Evolutionary conservation across 1,140 invertebrate species (phyloP), one percentile per base, ranked within the genome.

Genomic region (Mercenaria mercenaria): DNA sequence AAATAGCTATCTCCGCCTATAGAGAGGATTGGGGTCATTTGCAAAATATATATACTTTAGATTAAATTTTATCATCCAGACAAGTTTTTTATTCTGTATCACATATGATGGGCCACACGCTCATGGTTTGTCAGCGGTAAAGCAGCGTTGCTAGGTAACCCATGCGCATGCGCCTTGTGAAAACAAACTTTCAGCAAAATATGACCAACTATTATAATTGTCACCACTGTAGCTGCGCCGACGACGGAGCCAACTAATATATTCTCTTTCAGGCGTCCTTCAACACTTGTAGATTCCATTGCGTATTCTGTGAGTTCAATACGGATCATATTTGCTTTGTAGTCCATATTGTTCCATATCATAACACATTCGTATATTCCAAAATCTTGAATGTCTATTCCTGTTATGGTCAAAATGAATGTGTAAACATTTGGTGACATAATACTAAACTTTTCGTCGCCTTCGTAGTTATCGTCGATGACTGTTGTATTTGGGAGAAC

Each of bases 361-460:
- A 88, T 81, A 11, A 81, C 26, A 50, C 86, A 88, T 41, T 88
- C 76, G 34, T 88, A 88, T 29, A 80, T 77, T 20, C 86, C 86
- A 52, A 67, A 88, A 29, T 88, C 86, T 10, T 15, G n/a, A 13
- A 69, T 61, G 23, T 69, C 39, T 15, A 81, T 74, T 0, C 41
- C 29, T 15, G 8, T 29, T 2, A 88, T 88, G 13, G 32, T 6
- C 18, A 88, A 37, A 29, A 56, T 50, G 47, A 88, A 88, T 13
- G 41, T 67, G 56, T 67, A 88, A 0, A 34, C 39, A 41, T 88
- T 34, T 11, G 82, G 82, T 2, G 43, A 23, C 32, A 43, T 18
- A 32, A 79, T 67, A 26, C 61, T 13, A 15, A 50, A 72, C 72
- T 43, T 47, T 8, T 39, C 37, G 32, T 50, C 37, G 18, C 76